Evolutionary conservation across 2,888 invertebrate genomes (phyloP), one percentile per base, ranked within the genome.

Genomic region (Auanema sp.): DNA sequence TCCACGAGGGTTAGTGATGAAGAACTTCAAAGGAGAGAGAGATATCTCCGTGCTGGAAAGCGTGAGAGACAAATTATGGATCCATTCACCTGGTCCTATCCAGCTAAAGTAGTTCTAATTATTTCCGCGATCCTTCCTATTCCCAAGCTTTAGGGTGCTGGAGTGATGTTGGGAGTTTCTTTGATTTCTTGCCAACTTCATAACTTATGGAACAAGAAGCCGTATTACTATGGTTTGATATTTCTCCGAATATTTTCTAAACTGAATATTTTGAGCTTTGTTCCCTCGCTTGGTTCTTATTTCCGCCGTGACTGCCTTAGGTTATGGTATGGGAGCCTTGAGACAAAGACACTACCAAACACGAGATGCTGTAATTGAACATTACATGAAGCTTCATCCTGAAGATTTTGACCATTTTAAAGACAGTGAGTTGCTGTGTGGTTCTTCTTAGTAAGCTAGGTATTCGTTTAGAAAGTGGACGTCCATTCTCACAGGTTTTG

Each of bases 41-140:
- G 54, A 16, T 76, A 72, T 57, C 55, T 82, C 24, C 70, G 79
- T 10, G 76, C 75, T 33, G 68, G 74, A 51, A 61, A 63, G 23
- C 66, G 76, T 42, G 71, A 65, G 12, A 66, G 73, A 10, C 57
- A 67, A 10, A 23, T 76, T 12, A 33, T 66, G 21, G 80, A 81
- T 64, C 81, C 81, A 12, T 81, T 81, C 68, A 79, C 81, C 24
- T 81, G 81, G 81, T 58, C 65, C 23, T 75, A 77, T 56, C 79
- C 78, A 1, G 69, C 59, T 61, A 80, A 80, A 69, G 66, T 68
- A 25, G 33, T 33, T 33, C 33, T 33, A 5, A n/a, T 33, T 33
- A 33, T 8, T 5, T 33, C 8, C 8, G 12, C 33, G n/a, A n/a
- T 54, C n/a, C 6, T 33, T 8, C n/a, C 55, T 25, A n/a, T 23